Percentiles rank a stretch among this genome's conserved stretches.
These are phyloP conservation scores for Idaea aversata DNA, from an alignment of 2,888 invertebrate genomes.

Conservation along the genomic window DNA sequence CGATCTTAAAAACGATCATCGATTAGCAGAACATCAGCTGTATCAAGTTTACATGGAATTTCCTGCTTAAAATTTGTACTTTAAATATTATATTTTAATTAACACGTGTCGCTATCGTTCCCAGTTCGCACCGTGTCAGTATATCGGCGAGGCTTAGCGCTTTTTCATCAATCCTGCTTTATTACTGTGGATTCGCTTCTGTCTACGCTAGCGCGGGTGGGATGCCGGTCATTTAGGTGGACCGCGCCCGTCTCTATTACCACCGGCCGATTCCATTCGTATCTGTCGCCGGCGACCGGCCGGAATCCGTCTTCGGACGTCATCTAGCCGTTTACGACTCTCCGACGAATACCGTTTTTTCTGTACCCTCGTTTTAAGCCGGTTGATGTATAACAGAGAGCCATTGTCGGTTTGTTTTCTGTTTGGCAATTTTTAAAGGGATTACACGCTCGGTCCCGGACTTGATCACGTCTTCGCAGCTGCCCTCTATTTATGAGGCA, in stretches of 20 bases:
- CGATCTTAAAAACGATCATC: no score
- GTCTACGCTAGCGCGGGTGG: conserved; percentile 58
- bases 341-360: conserved; percentile 52
- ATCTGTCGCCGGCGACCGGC: conserved; percentile 66
- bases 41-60: no score
- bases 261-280: conserved; percentile 75
- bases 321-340: conserved; percentile 58
- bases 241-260: conserved; percentile 74
- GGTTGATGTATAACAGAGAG: conserved; percentile 66
- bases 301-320: conserved; percentile 68
- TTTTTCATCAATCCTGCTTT: conserved; percentile 82
- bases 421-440: conserved; percentile 79
- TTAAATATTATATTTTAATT: conserved; percentile 4
- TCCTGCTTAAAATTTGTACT: no score
- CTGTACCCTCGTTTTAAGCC: conserved; percentile 59
- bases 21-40: no score
- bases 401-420: conserved; percentile 74
- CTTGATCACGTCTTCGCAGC: conserved; percentile 73
- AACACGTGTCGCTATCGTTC: conserved; percentile 27
- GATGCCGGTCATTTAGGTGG: conserved; percentile 76
- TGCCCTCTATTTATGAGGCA: conserved; percentile 75
- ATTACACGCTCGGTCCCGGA: conserved; percentile 58
- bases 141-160: conserved; percentile 82
- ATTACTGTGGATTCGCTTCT: conserved; percentile 78
- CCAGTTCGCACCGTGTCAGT: conserved; percentile 39